phyloP scores from a whole-genome alignment of 2,113 vertebrate genomes.

The Numenius arquata region DNA sequence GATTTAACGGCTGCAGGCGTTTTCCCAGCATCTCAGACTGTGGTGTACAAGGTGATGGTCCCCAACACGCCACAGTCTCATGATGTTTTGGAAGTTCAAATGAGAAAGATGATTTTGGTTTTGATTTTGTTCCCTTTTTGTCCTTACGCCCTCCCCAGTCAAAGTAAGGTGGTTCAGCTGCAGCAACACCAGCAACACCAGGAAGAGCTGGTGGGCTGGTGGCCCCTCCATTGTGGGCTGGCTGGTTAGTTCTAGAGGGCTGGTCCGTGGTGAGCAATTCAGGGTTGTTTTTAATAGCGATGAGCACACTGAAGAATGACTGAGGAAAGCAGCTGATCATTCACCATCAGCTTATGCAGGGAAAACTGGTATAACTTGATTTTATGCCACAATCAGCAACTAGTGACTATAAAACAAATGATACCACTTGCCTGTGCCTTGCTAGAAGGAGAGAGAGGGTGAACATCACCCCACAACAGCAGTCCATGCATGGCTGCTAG shows the following conservation, averaged over 20 bases:
- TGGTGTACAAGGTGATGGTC: not conserved
- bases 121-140: not conserved
- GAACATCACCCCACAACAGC: not conserved
- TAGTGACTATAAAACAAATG: not conserved
- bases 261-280: not conserved
- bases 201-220: not conserved
- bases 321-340: not conserved
- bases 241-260: not conserved
- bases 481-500: not conserved
- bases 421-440: not conserved
- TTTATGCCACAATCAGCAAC: not conserved
- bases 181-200: not conserved
- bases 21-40: not conserved
- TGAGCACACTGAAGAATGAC: not conserved
- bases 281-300: not conserved
- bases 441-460: not conserved
- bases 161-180: not conserved
- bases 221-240: not conserved
- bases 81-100: not conserved
- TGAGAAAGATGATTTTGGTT: not conserved
- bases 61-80: fast-evolving
- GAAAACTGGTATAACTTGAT: not conserved
- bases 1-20: not conserved
- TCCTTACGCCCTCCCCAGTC: not conserved
- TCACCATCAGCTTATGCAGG: not conserved